Evolutionary conservation across 2,888 invertebrate species (phyloP).

Genomic region (Drosophila falleni): DNA sequence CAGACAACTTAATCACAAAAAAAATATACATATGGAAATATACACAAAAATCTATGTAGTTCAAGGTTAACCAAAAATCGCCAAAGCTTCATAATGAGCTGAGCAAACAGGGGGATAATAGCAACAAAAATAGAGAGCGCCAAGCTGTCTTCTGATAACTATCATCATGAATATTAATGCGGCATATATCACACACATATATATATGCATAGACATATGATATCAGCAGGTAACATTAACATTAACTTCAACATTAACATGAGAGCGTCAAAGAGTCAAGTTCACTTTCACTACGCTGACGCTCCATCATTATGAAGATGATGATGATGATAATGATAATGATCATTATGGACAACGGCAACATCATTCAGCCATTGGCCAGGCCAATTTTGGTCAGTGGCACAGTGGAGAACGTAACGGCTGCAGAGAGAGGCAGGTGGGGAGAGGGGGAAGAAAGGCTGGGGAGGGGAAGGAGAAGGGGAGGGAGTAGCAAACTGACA

Average conservation of each 20-base stretch:
- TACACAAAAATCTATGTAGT: conserved; percentile 58
- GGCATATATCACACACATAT: conserved; percentile 28
- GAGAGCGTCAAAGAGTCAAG: conserved; percentile 73
- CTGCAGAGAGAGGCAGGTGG: background rate
- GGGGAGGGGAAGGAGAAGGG: background rate
- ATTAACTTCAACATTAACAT: conserved; percentile 44
- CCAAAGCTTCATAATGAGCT: conserved; percentile 66
- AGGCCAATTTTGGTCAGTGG: conserved; percentile 77
- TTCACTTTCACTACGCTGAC: conserved; percentile 82
- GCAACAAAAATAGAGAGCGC: conserved; percentile 29
- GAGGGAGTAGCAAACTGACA: conserved; percentile 2
- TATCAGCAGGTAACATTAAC: conserved; percentile 35
- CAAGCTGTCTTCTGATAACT: conserved; percentile 52
- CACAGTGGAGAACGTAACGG: conserved; percentile 43
- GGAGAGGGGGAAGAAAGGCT: background rate
- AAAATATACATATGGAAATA: background rate
- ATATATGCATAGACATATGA: conserved; percentile 1
- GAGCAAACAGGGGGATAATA: conserved; percentile 53
- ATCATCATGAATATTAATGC: conserved; percentile 78
- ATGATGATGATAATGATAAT: background rate
- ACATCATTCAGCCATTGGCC: conserved; percentile 32
- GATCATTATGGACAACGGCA: conserved; percentile 12
- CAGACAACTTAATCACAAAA: conserved; percentile 15
- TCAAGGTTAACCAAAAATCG: conserved; percentile 73
- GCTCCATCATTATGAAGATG: conserved; percentile 38